Evolutionary conservation across 2,888 invertebrate genomes (phyloP).

Genomic region (Phalera bucephala): DNA sequence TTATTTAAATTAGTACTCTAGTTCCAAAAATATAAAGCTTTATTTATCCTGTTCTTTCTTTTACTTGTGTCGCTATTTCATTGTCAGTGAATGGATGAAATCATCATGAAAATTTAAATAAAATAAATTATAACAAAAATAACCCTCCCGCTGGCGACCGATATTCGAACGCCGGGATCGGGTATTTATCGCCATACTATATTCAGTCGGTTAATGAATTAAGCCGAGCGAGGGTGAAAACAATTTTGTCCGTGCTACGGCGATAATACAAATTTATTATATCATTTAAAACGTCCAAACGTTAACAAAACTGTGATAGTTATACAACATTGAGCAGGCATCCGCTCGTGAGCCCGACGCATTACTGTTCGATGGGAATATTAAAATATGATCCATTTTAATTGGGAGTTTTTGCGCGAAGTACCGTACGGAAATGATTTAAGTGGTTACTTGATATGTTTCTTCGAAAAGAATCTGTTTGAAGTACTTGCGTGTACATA

Average conservation of each 20-base stretch:
- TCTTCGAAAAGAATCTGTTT: too few species aligned
- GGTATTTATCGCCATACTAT: slow-evolving; percentile 51
- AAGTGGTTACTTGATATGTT: too few species aligned
- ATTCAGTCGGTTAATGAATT: slow-evolving; percentile 67
- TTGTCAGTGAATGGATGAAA: too few species aligned
- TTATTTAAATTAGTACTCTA: too few species aligned
- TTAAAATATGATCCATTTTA: slow-evolving; percentile 11
- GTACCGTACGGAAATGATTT: too few species aligned
- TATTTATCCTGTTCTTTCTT: too few species aligned
- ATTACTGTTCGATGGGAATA: slow-evolving; percentile 18
- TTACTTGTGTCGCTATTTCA: too few species aligned
- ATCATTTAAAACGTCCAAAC: slow-evolving; percentile 72
- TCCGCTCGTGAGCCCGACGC: slow-evolving; percentile 20
- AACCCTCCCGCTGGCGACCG: too few species aligned
- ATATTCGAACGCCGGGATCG: slow-evolving; percentile 18
- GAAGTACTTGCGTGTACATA: too few species aligned
- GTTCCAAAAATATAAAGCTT: too few species aligned
- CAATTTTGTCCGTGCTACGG: slow-evolving; percentile 65
- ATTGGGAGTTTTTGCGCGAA: background rate
- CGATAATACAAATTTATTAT: slow-evolving; percentile 76
- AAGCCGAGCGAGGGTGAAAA: slow-evolving; percentile 62
- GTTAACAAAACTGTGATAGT: slow-evolving; percentile 57
- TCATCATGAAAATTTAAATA: too few species aligned
- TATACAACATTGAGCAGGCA: slow-evolving; percentile 36
- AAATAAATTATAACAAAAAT: too few species aligned